Percentiles rank a stretch among this genome's conserved stretches.
phyloP scores from a whole-genome alignment of 2,113 vertebrate genomes.

The Vidua chalybeata region DNA sequence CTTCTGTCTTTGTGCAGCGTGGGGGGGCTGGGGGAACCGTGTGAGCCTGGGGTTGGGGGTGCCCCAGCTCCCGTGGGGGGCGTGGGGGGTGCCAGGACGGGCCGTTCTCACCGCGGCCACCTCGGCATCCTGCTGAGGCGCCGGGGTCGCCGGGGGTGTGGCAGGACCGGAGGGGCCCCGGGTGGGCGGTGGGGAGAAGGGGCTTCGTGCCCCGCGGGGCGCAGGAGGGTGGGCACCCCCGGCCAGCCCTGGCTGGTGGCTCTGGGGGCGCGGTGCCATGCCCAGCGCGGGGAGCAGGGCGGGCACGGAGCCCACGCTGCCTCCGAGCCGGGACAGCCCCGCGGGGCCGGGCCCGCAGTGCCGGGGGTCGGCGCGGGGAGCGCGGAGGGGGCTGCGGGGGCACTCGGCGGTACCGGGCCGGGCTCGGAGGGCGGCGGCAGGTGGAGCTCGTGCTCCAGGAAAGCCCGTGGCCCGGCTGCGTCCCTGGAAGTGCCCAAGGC shows the following conservation, averaged over 20 bases:
- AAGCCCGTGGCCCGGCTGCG: neutral
- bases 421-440: conserved; percentile 35
- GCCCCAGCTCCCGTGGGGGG: neutral
- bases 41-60: neutral
- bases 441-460: conserved; percentile 45
- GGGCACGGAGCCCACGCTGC: neutral
- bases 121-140: neutral
- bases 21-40: rapidly evolving
- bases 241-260: neutral
- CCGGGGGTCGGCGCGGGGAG: too few species aligned
- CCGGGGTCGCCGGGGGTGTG: rapidly evolving
- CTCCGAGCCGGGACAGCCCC: neutral
- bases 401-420: neutral
- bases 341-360: too few species aligned
- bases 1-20: neutral
- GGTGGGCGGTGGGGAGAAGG: neutral
- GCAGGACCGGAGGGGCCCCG: neutral
- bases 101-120: neutral
- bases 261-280: neutral
- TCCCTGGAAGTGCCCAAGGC: neutral
- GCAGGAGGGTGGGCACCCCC: neutral
- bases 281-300: neutral
- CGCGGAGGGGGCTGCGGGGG: neutral
- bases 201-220: too few species aligned
- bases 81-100: neutral